These are phyloP conservation scores for Coleophora flavipennella DNA, from an alignment of 2,888 invertebrate genomes.

Conservation along the genomic window DNA sequence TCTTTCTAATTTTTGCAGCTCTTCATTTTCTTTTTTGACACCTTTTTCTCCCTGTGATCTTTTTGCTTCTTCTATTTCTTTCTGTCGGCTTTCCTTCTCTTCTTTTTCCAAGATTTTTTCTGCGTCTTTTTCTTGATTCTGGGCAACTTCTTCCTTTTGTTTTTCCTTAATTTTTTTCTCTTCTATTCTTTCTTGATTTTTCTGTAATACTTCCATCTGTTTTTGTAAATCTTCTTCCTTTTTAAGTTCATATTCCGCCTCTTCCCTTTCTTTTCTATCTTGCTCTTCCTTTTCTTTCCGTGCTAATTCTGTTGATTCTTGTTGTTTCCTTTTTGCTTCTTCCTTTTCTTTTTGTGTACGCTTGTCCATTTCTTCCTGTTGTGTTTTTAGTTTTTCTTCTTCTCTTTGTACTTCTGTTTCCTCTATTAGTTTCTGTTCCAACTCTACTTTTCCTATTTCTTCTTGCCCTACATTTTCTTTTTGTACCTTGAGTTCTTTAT, in stretches of 20 bases:
- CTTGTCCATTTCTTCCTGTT: slow-evolving; percentile 6
- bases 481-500: slow-evolving; percentile 6
- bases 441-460: slow-evolving; percentile 1
- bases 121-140: too few relatives aligned
- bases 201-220: too few relatives aligned
- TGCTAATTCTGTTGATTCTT: slow-evolving; percentile 6
- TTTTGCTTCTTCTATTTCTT: slow-evolving; percentile 7
- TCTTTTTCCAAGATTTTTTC: slow-evolving; percentile 6
- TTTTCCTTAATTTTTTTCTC: too few relatives aligned
- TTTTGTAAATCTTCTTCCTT: neutral
- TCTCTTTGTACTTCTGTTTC: slow-evolving; percentile 8
- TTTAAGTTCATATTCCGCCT: slow-evolving; percentile 1
- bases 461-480: neutral
- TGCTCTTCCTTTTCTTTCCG: slow-evolving; percentile 12
- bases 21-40: neutral
- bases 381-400: neutral
- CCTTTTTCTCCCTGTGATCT: slow-evolving; percentile 4
- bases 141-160: too few relatives aligned
- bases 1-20: slow-evolving; percentile 3
- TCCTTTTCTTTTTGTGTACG: slow-evolving; percentile 1
- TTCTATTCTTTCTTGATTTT: too few relatives aligned
- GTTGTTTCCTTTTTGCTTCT: neutral
- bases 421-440: neutral
- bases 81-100: too few relatives aligned
- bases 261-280: slow-evolving; percentile 10